phyloP scores from a whole-genome alignment of 2,113 vertebrate genomes.

The Dermatemys mawii region DNA sequence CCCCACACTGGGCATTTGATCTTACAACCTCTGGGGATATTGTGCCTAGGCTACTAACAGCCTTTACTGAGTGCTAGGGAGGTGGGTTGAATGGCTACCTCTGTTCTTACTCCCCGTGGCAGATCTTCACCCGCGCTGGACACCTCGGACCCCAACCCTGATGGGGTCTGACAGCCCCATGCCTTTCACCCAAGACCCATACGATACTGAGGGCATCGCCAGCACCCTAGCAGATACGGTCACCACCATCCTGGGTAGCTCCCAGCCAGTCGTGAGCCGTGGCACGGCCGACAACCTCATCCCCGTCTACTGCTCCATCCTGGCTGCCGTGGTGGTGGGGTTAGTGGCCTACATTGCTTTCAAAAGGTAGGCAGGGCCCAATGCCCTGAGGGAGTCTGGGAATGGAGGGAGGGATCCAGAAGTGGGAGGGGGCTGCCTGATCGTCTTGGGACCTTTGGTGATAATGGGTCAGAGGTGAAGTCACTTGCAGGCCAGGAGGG shows the following conservation, averaged over 20 bases:
- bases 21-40: too few relatives aligned
- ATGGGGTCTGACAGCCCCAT: constrained; percentile 37
- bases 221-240: constrained; percentile 71
- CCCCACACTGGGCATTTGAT: too few relatives aligned
- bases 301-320: constrained; percentile 97
- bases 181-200: constrained; percentile 52
- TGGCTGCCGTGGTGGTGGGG: constrained; percentile 94
- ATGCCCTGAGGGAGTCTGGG: too few relatives aligned
- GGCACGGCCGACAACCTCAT: constrained; percentile 93
- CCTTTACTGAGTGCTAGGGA: rapidly evolving
- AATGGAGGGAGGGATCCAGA: background rate
- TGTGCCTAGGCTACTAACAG: background rate
- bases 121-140: constrained; percentile 76
- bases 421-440: background rate
- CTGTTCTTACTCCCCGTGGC: background rate
- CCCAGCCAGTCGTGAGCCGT: constrained; percentile 83
- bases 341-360: constrained; percentile 94
- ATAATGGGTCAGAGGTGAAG: background rate
- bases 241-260: constrained; percentile 86
- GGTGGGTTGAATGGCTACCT: rapidly evolving
- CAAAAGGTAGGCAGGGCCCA: constrained; percentile 85
- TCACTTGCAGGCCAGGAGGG: too few relatives aligned
- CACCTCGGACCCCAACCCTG: background rate
- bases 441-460: background rate
- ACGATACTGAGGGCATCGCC: constrained; percentile 33